A percentile compares a stretch with the other conserved stretches of the same genome.
Conservation (phyloP, 2,888 invertebrate genomes). For the Brachyptera putata region DNA sequence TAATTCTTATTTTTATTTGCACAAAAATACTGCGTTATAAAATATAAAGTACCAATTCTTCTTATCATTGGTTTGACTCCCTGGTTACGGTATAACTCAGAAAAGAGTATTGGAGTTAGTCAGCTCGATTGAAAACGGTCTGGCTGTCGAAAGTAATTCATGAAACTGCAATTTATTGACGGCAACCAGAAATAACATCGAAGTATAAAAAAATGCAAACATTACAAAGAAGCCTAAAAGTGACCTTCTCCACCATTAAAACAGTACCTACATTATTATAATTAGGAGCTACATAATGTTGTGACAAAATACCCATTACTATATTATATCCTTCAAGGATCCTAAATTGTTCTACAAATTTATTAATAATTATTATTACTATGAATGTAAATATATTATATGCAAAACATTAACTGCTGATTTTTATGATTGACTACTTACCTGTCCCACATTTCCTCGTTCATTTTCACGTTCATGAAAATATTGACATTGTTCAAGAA, state of each 20-base stretch:
- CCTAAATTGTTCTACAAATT: slow-evolving; percentile 41
- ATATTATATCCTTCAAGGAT: slow-evolving; percentile 42
- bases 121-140: no score
- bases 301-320: slow-evolving; percentile 41
- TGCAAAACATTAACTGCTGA: neutral
- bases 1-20: no score
- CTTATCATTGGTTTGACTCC: neutral
- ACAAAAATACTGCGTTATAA: no score
- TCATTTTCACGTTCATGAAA: no score
- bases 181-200: slow-evolving; percentile 31
- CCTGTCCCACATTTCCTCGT: no score
- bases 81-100: no score
- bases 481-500: no score
- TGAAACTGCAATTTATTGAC: neutral
- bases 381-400: slow-evolving; percentile 35
- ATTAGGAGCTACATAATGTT: slow-evolving; percentile 37
- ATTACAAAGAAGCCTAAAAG: slow-evolving; percentile 40
- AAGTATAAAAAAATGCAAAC: slow-evolving; percentile 28
- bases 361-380: slow-evolving; percentile 38
- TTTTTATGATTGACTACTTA: no score
- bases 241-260: slow-evolving; percentile 46
- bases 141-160: no score
- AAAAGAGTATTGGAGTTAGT: no score
- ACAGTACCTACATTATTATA: slow-evolving; percentile 43
- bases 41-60: no score